phyloP scores from a whole-genome alignment of 2,888 invertebrate species.

The Acanthosepion esculentum region DNA sequence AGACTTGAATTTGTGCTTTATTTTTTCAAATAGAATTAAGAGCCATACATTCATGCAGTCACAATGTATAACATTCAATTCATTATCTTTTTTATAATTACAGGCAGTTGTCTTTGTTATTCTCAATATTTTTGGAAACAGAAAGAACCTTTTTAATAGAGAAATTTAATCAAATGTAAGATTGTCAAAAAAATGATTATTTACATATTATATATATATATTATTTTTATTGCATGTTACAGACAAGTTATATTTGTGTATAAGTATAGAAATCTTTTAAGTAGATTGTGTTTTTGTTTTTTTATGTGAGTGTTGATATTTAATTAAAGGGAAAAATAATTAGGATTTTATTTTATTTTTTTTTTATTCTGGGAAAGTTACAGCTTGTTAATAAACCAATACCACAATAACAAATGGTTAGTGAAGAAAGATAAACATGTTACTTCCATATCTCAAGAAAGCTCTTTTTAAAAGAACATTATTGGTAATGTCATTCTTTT shows the following conservation, averaged over 20 bases:
- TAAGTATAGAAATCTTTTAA: background rate
- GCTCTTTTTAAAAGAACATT: background rate
- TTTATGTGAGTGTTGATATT: background rate
- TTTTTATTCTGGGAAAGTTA: background rate
- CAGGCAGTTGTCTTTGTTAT: background rate
- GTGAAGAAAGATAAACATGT: background rate
- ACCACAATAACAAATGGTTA: background rate
- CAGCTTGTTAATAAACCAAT: background rate
- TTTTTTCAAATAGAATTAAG: background rate
- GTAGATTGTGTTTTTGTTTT: background rate
- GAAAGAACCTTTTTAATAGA: background rate
- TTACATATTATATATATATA: background rate
- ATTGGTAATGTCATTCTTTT: no score
- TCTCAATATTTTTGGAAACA: background rate
- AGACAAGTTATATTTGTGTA: background rate
- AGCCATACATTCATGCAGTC: background rate
- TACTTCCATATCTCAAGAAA: background rate
- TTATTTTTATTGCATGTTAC: constrained; percentile 2
- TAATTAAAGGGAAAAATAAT: background rate
- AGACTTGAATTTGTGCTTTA: background rate
- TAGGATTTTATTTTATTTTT: background rate
- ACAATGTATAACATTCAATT: background rate
- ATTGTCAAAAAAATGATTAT: background rate
- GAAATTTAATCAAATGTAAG: background rate
- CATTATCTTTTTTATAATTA: background rate